Conservation (phyloP, 1,140 invertebrate genomes). For the Paracyclopina nana region DNA sequence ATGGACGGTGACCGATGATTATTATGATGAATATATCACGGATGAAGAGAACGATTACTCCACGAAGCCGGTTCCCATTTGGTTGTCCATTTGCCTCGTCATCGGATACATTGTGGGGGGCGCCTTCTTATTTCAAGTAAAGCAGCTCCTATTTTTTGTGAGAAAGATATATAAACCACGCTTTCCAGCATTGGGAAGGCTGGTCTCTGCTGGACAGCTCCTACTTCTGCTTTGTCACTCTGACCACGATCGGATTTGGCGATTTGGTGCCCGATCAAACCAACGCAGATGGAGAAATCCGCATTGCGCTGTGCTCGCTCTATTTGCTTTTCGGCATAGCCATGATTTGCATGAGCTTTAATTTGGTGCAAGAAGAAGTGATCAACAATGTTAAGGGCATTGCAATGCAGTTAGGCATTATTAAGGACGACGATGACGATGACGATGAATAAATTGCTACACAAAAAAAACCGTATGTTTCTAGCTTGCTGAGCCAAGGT, state of each 20-base stretch:
- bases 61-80: conserved; percentile 56
- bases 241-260: conserved; percentile 85
- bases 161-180: not conserved
- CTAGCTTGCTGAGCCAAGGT: no score
- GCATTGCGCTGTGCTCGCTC: conserved; percentile 71
- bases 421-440: conserved; percentile 50
- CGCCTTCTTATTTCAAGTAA: conserved; percentile 50
- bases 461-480: no score
- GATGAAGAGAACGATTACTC: conserved; percentile 27
- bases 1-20: conserved; percentile 24
- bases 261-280: conserved; percentile 76
- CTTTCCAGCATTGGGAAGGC: conserved; percentile 36
- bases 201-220: conserved; percentile 77
- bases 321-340: conserved; percentile 92
- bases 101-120: conserved; percentile 70
- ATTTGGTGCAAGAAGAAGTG: conserved; percentile 80
- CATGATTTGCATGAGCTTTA: conserved; percentile 93
- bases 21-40: conserved; percentile 23
- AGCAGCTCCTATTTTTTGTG: no score
- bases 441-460: conserved; percentile 19
- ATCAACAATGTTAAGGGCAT: conserved; percentile 63
- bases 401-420: conserved; percentile 57
- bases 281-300: conserved; percentile 30
- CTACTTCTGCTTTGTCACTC: conserved; percentile 87
- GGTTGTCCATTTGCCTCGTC: conserved; percentile 69